Base-by-base conservation (phyloP, 2,113 vertebrate species). In the Andinoacara biseriatus region DNA sequence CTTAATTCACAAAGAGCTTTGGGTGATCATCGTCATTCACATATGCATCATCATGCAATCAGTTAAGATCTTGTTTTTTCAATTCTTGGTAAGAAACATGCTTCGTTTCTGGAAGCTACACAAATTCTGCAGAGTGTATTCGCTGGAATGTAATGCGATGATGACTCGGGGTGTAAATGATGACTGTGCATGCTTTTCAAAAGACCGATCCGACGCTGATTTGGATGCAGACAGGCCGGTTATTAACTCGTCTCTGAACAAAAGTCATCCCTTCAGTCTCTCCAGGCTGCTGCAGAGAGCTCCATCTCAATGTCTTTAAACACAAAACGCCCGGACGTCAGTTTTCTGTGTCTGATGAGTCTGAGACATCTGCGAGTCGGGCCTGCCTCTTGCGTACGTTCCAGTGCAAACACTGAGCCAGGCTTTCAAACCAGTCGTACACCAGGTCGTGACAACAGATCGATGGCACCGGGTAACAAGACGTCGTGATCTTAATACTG, bases 391-490 rank as follows among this genome's bases (percentile, higher is more conserved):
- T 96, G 40, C 96, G 95, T 6, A 96, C 95, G 40, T 96, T 96
- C 96, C 96, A 96, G 93, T 96, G 96, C 86, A 96, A 86, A 90
- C 96, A 96, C 93, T 96, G 94, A 4, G 96, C 96, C 86, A 96
- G 91, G 80, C 96, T 96, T 60, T 96, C 96, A 15, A 96, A 96
- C 96, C 96, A 96, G 93, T 96, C 96, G 31, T 96, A 95, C 84
- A 96, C 96, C 83, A 96, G 93, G 83, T 96, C 96, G 5, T 96
- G 94, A 84, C 96, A 96, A n/a, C 96, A 96, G 89, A 96, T 96
- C 2, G 95, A 96, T 0, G 96, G 96, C 40, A 96, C 95, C 0
- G 96, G 96, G 82, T 93, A 96, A 74, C 96, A 96, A 5, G 96
- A 96, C 0, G 96, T 96, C 0, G 96, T 96, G 59, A 96, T 96